Evolutionary conservation across 2,797 vertebrate genomes (phyloP).

Genomic region (Helarctos malayanus): DNA sequence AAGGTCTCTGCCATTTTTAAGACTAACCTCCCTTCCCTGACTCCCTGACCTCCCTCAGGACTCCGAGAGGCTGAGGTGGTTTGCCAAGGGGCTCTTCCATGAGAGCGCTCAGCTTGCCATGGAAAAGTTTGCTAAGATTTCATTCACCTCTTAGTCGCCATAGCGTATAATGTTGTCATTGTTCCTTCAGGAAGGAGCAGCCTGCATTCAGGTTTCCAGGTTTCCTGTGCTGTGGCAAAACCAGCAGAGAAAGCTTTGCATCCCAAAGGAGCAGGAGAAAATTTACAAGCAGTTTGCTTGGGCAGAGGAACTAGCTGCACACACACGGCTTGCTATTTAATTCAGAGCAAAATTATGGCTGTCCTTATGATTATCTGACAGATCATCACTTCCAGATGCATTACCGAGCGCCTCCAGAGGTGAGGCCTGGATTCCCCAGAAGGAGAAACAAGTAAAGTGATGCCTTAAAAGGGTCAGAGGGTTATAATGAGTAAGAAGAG

Average conservation of each 20-base stretch:
- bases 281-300: slow-evolving; percentile 78
- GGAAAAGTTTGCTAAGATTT: slow-evolving; percentile 80
- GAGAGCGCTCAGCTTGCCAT: slow-evolving; percentile 65
- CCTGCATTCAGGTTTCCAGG: slow-evolving; percentile 75
- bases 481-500: neutral
- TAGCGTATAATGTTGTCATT: slow-evolving; percentile 74
- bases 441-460: slow-evolving; percentile 38
- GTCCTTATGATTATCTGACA: slow-evolving; percentile 59
- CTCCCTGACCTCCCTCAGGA: neutral
- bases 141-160: slow-evolving; percentile 72
- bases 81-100: slow-evolving; percentile 54
- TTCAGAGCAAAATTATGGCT: slow-evolving; percentile 80
- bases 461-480: neutral
- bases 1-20: neutral
- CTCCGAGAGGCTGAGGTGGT: slow-evolving; percentile 44
- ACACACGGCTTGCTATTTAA: slow-evolving; percentile 66
- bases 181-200: slow-evolving; percentile 77
- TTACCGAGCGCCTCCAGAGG: slow-evolving; percentile 55
- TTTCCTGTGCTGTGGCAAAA: slow-evolving; percentile 76
- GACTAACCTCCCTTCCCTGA: neutral
- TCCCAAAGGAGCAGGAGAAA: slow-evolving; percentile 65
- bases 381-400: slow-evolving; percentile 21
- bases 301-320: slow-evolving; percentile 75
- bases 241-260: slow-evolving; percentile 80
- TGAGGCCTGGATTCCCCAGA: neutral